Evolutionary conservation across 2,888 invertebrate species (phyloP).

Genomic region (Tinea trinotella): DNA sequence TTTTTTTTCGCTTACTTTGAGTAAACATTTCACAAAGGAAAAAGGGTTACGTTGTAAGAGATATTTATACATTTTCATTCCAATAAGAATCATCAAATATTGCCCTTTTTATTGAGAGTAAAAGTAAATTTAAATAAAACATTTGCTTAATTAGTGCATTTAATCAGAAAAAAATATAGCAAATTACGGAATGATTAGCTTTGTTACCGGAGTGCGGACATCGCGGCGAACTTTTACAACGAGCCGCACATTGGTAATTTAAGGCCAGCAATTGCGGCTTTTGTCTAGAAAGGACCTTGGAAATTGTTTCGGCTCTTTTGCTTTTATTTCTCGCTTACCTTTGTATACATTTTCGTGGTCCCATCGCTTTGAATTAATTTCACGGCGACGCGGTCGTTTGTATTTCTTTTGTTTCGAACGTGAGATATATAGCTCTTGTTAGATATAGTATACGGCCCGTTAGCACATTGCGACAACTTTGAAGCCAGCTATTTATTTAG

Average conservation of each 20-base stretch:
- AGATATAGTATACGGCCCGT: slow-evolving; percentile 44
- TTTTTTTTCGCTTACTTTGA: slow-evolving; percentile 1
- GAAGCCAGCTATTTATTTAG: slow-evolving; percentile 58
- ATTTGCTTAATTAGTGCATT: not conserved
- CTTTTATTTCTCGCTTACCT: slow-evolving; percentile 59
- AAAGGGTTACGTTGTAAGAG: slow-evolving; percentile 4
- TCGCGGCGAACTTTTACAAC: slow-evolving; percentile 14
- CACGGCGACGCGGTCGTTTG: slow-evolving; percentile 54
- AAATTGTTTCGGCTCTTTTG: slow-evolving; percentile 50
- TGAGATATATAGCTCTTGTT: slow-evolving; percentile 23
- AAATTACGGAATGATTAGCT: slow-evolving; percentile 5
- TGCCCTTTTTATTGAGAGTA: not conserved
- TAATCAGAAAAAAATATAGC: not conserved
- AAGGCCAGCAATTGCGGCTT: slow-evolving; percentile 44
- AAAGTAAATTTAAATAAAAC: not conserved
- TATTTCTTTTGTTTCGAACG: slow-evolving; percentile 59
- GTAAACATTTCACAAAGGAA: slow-evolving; percentile 9
- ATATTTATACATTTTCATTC: not conserved
- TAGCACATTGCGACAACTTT: slow-evolving; percentile 59
- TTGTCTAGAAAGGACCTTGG: slow-evolving; percentile 48
- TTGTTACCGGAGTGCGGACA: slow-evolving; percentile 7
- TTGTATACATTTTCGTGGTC: slow-evolving; percentile 56
- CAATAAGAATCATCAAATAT: not conserved
- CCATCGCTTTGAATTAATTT: slow-evolving; percentile 64
- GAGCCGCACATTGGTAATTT: slow-evolving; percentile 34